phyloP scores from a whole-genome alignment of 2,113 vertebrate species.

The Emydura subglobosa region DNA sequence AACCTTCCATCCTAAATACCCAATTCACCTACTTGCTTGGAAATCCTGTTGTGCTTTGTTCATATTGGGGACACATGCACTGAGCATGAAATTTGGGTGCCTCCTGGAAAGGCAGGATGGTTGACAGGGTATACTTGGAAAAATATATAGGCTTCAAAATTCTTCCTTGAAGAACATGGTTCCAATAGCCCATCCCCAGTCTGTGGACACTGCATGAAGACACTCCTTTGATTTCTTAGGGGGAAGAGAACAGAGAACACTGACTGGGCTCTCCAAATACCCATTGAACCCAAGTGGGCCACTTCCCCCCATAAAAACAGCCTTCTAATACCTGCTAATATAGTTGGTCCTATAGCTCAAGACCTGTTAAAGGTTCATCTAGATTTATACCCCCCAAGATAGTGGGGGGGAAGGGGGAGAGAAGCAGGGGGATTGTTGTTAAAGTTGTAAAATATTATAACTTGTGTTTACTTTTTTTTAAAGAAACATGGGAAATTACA shows the following conservation, averaged over 20 bases:
- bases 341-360: not conserved
- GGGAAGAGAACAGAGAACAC: not conserved
- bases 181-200: not conserved
- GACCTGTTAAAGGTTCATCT: not conserved
- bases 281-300: not conserved
- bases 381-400: not conserved
- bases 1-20: not conserved
- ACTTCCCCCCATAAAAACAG: not conserved
- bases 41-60: fast-evolving
- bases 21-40: fast-evolving
- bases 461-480: not conserved
- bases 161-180: not conserved
- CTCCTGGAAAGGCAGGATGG: fast-evolving
- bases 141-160: not conserved
- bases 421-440: not conserved
- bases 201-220: not conserved
- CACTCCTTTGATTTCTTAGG: not conserved
- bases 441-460: not conserved
- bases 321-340: not conserved
- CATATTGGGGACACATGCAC: fast-evolving
- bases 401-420: too few species aligned
- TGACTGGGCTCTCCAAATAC: not conserved
- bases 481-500: not conserved
- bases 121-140: not conserved
- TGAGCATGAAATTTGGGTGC: not conserved